phyloP scores from a whole-genome alignment of 1,140 invertebrate species.

The Zaprionus africanus region DNA sequence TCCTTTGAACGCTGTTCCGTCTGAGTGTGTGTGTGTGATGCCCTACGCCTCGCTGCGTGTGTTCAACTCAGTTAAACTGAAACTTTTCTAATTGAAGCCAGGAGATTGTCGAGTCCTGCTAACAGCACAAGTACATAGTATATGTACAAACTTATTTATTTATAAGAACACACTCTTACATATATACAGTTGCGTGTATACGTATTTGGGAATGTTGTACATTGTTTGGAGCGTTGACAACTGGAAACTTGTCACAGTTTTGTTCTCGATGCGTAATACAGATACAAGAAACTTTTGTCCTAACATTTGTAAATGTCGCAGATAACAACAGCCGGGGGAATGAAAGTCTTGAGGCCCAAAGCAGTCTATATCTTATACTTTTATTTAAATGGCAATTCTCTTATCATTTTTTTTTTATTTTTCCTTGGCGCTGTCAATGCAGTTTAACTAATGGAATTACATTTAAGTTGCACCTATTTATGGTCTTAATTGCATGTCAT shows the following conservation, averaged over 20 bases:
- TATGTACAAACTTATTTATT: slow-evolving; percentile 23
- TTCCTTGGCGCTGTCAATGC: neutral
- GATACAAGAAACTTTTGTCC: slow-evolving; percentile 24
- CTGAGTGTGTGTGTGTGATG: neutral
- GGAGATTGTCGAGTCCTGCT: slow-evolving; percentile 54
- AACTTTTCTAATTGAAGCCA: slow-evolving; percentile 75
- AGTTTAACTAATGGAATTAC: slow-evolving; percentile 2
- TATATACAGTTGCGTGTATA: neutral
- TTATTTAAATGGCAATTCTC: neutral
- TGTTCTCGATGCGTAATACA: slow-evolving; percentile 18
- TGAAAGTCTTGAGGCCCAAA: neutral
- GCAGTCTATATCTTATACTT: neutral
- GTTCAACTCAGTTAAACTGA: slow-evolving; percentile 41
- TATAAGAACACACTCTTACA: neutral
- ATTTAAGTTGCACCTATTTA: slow-evolving; percentile 16
- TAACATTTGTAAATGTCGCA: neutral
- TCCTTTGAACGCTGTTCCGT: neutral
- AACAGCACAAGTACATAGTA: slow-evolving; percentile 16
- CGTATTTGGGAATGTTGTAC: slow-evolving; percentile 2
- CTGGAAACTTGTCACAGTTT: slow-evolving; percentile 24
- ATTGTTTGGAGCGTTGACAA: neutral
- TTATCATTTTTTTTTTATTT: neutral
- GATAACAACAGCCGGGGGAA: neutral
- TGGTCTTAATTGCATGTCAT: slow-evolving; percentile 29
- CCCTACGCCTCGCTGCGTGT: slow-evolving; percentile 9